Base-by-base conservation (phyloP, 1,140 invertebrate species). In the Bombus ignitus region DNA sequence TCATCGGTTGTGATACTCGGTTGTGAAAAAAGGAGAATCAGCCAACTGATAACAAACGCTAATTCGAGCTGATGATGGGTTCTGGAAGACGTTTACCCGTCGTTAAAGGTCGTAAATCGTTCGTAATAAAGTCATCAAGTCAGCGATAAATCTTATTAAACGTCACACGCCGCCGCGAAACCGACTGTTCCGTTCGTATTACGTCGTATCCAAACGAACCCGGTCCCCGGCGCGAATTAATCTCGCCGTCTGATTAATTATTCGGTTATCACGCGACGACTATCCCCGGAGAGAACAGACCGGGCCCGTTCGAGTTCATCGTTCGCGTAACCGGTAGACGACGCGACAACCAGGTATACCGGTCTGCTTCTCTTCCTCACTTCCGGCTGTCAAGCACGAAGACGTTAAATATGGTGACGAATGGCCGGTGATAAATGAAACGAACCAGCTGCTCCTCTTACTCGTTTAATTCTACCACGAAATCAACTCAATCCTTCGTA, bases 171-270 rank as follows among this genome's bases (percentile, higher is more conserved):
- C 59, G 53, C 81, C 71, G 66, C 88, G 77, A 76, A 83, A 78
- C 70, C 73, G 57, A 75, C 65, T 57, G 42, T 75, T 83, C 62
- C 62, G 72, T 53, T 81, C 78, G 83, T 88, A 72, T 87, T 74
- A 86, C 85, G 81, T 86, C 86, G 76, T 86, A 88, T 86, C 81
- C 81, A 78, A 91, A 91, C 89, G 87, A 86, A 84, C 79, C 89
- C 35, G 57, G 75, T 68, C 32, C 71, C 74, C 59, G 62, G 78
- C 53, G 72, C 81, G 78, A 90, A 92, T 92, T 92, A 93, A 93
- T 93, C 91, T 91, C 88, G 68, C 85, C 79, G 85, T 86, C 92
- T 93, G 92, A 93, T 93, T 93, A 93, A 93, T 93, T 93, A 92
- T 92, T 92, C 91, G 90, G 92, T 93, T 93, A 93, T 92, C 92